Evolutionary conservation across 2,797 vertebrate genomes (phyloP).

Genomic region (Monodelphis domestica): DNA sequence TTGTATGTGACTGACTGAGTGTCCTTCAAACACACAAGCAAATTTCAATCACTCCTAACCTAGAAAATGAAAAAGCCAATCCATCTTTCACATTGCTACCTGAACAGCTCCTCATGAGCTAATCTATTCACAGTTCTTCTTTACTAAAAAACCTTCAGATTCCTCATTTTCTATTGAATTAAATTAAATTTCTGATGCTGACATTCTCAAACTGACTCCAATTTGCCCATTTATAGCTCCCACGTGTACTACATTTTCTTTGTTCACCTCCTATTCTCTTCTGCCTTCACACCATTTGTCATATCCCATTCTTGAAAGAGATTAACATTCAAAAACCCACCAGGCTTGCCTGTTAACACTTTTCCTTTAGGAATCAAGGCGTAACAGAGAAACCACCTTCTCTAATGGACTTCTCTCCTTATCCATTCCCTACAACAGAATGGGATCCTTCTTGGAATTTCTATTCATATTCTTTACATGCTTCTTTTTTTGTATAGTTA

Average conservation of each 20-base stretch:
- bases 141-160: background rate
- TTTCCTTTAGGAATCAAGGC: background rate
- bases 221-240: background rate
- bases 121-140: background rate
- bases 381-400: background rate
- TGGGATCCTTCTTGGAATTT: background rate
- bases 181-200: background rate
- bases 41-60: background rate
- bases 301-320: background rate
- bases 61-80: background rate
- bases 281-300: background rate
- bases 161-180: background rate
- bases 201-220: background rate
- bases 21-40: background rate
- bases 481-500: background rate
- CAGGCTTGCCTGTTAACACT: background rate
- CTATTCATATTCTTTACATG: background rate
- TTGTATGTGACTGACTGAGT: background rate
- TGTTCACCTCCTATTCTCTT: background rate
- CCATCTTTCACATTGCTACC: background rate
- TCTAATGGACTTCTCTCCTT: background rate
- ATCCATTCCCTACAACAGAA: background rate
- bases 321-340: background rate
- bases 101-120: background rate
- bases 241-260: background rate